Percentiles rank a stretch among this genome's conserved stretches.
phyloP scores from a whole-genome alignment of 2,888 invertebrate genomes.

The Nymphalis polychloros region DNA sequence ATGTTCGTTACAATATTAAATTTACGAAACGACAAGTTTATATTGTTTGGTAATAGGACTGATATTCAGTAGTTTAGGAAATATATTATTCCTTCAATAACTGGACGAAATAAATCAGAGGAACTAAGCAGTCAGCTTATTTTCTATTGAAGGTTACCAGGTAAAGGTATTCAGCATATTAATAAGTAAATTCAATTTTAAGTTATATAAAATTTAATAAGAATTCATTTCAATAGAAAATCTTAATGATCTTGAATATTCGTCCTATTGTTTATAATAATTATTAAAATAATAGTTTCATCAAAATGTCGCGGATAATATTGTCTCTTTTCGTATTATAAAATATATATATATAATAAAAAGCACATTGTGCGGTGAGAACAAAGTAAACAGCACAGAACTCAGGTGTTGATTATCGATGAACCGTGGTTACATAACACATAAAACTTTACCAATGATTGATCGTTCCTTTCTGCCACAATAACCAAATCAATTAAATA shows the following conservation, averaged over 20 bases:
- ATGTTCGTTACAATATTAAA: slow-evolving; percentile 19
- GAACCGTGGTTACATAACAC: not conserved
- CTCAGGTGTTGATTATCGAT: too few relatives aligned
- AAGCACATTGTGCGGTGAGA: slow-evolving; percentile 7
- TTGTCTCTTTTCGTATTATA: slow-evolving; percentile 2
- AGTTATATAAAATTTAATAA: not conserved
- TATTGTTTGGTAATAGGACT: slow-evolving; percentile 21
- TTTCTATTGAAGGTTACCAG: slow-evolving; percentile 2
- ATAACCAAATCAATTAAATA: not conserved
- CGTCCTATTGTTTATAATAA: slow-evolving; percentile 4
- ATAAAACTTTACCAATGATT: not conserved
- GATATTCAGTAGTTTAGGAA: not conserved
- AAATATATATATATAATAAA: not conserved
- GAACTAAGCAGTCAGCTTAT: not conserved
- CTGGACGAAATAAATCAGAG: not conserved
- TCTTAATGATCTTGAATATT: not conserved
- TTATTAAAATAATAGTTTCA: slow-evolving; percentile 1
- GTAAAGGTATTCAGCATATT: too few relatives aligned
- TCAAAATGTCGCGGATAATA: not conserved
- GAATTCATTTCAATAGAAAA: slow-evolving; percentile 1
- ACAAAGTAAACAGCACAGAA: not conserved
- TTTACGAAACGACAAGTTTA: slow-evolving; percentile 16
- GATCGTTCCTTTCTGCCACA: not conserved
- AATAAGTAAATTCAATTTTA: not conserved
- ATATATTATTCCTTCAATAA: not conserved